A percentile compares a stretch with the other conserved stretches of the same genome.
These are phyloP conservation scores for Macrobrachium nipponense DNA, from an alignment of 1,140 invertebrate genomes.

Conservation along the genomic window DNA sequence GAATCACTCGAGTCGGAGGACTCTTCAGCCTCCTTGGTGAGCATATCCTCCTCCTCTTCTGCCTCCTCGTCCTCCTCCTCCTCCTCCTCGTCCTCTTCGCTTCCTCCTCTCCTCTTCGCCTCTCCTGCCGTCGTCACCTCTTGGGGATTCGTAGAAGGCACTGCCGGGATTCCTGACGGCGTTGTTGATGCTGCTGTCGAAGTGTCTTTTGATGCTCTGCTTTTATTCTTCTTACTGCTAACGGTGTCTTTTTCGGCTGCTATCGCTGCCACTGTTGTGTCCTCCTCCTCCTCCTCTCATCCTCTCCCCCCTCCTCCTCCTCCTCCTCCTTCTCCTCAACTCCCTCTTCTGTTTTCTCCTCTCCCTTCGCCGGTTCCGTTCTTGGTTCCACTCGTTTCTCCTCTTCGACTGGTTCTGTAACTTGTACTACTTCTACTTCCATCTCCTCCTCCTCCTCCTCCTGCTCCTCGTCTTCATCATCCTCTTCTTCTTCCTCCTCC, in stretches of 20 bases:
- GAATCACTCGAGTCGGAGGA: conserved; percentile 49
- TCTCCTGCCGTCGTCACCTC: background rate
- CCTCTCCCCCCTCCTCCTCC: background rate
- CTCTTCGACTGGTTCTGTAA: background rate
- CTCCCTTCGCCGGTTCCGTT: background rate
- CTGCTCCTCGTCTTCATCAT: background rate
- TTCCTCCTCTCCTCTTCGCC: background rate
- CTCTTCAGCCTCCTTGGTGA: conserved; percentile 52
- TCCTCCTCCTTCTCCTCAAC: background rate
- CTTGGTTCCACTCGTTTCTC: background rate
- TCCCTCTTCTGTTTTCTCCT: background rate
- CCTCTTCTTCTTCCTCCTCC: conserved; percentile 27
- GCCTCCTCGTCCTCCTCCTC: conserved; percentile 47
- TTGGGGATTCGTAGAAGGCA: background rate
- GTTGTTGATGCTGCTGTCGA: background rate
- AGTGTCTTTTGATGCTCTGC: background rate
- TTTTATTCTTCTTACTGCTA: background rate
- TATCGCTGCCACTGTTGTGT: background rate
- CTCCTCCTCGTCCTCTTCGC: conserved; percentile 40
- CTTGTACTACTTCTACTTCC: background rate
- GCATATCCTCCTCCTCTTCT: conserved; percentile 54
- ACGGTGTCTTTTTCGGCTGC: background rate
- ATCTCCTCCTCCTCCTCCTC: conserved; percentile 23
- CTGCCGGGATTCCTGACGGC: background rate
- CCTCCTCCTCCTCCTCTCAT: background rate